Evolutionary conservation across 1,140 invertebrate species (phyloP), one percentile per base, ranked within the genome.

Genomic region (Drosophila seguyi): DNA sequence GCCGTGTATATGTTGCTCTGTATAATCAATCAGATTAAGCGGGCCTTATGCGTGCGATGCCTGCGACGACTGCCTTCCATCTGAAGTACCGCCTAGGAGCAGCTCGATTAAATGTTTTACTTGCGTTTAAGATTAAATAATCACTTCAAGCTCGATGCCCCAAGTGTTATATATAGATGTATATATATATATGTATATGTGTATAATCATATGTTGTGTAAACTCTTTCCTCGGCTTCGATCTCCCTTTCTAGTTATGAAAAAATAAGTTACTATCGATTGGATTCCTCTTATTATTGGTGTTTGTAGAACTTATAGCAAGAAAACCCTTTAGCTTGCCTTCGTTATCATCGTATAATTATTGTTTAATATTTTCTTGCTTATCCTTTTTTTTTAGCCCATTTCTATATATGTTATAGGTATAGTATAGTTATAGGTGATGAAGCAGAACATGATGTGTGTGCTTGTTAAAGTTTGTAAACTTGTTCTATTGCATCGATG

Each of bases 401-500:
- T 74, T 68, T 80, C 63, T 80, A 80, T 83, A 80, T 83, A 87
- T 87, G 77, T 83, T 83, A 79, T 83, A 82, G 75, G 84, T 83
- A 76, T 83, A 76, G 75, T 73, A 77, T 77, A 77, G 72, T 76
- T 75, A 75, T 75, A 59, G 57, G 84, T 83, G 80, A 76, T 88
- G 63, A 77, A 80, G 76, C 83, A 74, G 72, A 88, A 80, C 76
- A 80, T 80, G 66, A 86, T 86, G 83, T 75, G 69, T 83, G 66
- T 74, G 74, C 65, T 53, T 62, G 62, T 77, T 47, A 55, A 75
- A 76, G 73, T 67, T 55, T 72, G 59, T 73, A 38, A 67, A 58
- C 79, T 83, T 87, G 84, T 91, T 92, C 87, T 92, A 92, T 92
- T 92, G 91, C 91, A 92, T 92, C 79, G 91, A 92, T 87, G 91